These are phyloP conservation scores for Clusia tigrina DNA, from an alignment of 2,888 invertebrate genomes.

Conservation along the genomic window DNA sequence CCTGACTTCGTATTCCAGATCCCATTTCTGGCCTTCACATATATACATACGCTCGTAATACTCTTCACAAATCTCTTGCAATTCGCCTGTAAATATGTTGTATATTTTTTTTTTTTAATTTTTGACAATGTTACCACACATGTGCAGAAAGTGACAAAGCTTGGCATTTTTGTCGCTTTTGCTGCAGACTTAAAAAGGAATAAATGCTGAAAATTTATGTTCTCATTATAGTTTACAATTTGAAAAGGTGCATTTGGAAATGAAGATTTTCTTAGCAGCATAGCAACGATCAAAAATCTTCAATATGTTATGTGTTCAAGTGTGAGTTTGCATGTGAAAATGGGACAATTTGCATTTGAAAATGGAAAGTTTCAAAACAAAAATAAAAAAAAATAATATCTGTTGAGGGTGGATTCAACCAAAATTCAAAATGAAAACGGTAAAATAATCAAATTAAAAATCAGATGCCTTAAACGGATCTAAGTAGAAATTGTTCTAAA, in stretches of 20 bases:
- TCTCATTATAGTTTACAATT: neutral
- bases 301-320: slow-evolving; percentile 55
- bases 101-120: slow-evolving; percentile 22
- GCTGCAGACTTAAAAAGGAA: neutral
- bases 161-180: slow-evolving; percentile 4
- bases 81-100: slow-evolving; percentile 66
- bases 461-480: no score
- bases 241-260: slow-evolving; percentile 21
- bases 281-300: slow-evolving; percentile 33
- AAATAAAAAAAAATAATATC: no score
- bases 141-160: neutral
- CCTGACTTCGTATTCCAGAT: slow-evolving; percentile 99
- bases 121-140: neutral
- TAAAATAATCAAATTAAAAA: no score
- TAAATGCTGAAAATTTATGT: neutral
- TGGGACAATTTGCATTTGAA: no score
- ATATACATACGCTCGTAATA: slow-evolving; percentile 96
- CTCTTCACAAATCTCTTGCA: slow-evolving; percentile 93
- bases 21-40: slow-evolving; percentile 99
- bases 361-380: no score
- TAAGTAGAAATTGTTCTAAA: no score
- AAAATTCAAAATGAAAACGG: no score
- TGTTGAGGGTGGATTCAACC: no score
- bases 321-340: slow-evolving; percentile 35
- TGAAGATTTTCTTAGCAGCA: slow-evolving; percentile 21